Evolutionary conservation across 2,113 vertebrate species (phyloP), one percentile per base, ranked within the genome.

Genomic region (Piprites chloris): DNA sequence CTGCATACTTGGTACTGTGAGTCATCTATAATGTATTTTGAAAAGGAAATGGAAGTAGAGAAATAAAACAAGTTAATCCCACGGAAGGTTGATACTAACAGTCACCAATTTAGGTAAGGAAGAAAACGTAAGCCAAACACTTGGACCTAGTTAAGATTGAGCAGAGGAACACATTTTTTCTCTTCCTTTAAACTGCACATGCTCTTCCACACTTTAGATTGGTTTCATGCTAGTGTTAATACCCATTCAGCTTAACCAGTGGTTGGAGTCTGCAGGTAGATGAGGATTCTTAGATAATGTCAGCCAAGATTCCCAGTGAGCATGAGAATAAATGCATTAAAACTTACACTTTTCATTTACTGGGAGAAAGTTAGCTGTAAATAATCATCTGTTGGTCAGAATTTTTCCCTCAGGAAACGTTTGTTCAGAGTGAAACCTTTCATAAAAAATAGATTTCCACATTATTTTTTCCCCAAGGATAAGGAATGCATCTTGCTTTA

Each of bases 381-480:
- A 85, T 28, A 85, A 85, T 62, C 3, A 12, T 14, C 18, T 24
- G 33, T 11, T 71, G 9, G 52, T 35, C 47, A 66, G 22, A 92
- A 75, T 72, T 37, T 58, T 88, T 39, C 14, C 30, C 27, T 65
- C 1, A 2, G 46, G 9, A 79, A 37, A 2, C 33, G 28, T 53
- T 66, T 69, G 3, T 61, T 79, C 39, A 53, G 28, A 68, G 35
- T 63, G 37, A 84, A 53, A 42, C 10, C 15, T 73, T 61, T 28
- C 19, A 62, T 12, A n/a, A 66, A 67, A 82, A 67, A 67, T 63
- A 6, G 23, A 53, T 74, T 90, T 53, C 66, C 22, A 49, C 1
- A 0, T 0, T 56, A 9, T 16, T 46, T 66, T 55, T 63, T 8
- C 5, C 42, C 39, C 14, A 33, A 17, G 5, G 5, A 1, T 66